Evolutionary conservation across 2,113 vertebrate genomes (phyloP).

Genomic region (Willisornis vidua): DNA sequence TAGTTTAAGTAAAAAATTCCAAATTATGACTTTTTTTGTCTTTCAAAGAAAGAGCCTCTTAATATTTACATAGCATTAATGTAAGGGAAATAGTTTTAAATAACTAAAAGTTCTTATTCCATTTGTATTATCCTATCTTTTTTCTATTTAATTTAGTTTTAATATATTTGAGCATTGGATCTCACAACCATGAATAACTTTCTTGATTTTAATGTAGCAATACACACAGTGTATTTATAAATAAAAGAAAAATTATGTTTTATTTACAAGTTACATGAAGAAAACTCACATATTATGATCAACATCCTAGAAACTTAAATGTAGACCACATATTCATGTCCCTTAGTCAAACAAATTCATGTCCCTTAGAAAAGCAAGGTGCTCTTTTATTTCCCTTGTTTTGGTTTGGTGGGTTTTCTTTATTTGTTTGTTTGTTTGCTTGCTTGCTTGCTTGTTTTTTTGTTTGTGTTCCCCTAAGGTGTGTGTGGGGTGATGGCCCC

Average conservation of each 20-base stretch:
- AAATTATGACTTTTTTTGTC: not conserved
- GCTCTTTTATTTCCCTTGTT: not conserved
- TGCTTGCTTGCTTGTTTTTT: not conserved
- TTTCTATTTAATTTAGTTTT: not conserved
- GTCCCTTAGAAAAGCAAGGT: not conserved
- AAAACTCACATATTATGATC: not conserved
- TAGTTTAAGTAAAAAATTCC: not conserved
- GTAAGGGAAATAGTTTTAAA: not conserved
- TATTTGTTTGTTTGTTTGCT: too few relatives aligned
- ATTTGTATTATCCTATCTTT: not conserved
- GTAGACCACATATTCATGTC: not conserved
- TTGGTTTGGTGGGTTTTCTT: not conserved
- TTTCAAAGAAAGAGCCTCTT: not conserved
- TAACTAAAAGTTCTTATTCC: not conserved
- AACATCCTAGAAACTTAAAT: not conserved
- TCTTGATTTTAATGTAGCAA: not conserved
- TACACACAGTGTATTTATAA: not conserved
- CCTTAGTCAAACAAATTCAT: not conserved
- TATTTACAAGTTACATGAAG: not conserved
- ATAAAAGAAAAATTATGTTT: not conserved
- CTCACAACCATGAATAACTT: not conserved
- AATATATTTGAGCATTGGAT: not conserved
- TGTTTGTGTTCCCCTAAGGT: too few relatives aligned
- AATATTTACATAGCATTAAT: not conserved
- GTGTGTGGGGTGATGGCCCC: too few relatives aligned